Percentiles rank a stretch among this genome's conserved stretches.
Evolutionary conservation across 1,140 invertebrate species (phyloP).

Genomic region (Penaeus indicus): DNA sequence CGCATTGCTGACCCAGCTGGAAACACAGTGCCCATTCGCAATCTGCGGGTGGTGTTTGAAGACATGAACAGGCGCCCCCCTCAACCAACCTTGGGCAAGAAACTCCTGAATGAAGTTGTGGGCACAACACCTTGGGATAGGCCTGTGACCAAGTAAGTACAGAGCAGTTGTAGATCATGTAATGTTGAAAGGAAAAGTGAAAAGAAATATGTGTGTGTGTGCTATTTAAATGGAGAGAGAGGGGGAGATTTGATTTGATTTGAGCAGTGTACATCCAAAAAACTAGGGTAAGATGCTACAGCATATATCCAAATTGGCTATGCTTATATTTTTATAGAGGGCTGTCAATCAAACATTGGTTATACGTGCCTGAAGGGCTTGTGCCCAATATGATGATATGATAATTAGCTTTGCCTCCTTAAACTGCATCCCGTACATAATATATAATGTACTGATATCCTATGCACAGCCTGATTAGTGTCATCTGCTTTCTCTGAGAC

Average conservation of each 20-base stretch:
- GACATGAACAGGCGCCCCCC: conserved; percentile 85
- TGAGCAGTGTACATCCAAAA: conserved; percentile 2
- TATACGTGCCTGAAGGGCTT: too few species aligned
- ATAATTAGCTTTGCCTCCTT: too few species aligned
- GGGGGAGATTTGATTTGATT: background rate
- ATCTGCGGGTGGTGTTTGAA: conserved; percentile 84
- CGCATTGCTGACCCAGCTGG: conserved; percentile 88
- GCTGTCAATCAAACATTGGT: too few species aligned
- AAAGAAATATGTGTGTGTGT: background rate
- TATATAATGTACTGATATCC: too few species aligned
- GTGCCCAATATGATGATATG: too few species aligned
- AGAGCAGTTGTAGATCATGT: too few species aligned
- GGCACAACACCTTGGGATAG: conserved; percentile 79
- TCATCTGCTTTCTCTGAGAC: too few species aligned
- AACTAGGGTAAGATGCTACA: too few species aligned
- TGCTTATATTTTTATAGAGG: too few species aligned
- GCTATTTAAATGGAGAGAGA: background rate
- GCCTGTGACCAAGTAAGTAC: conserved; percentile 71
- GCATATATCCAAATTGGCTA: too few species aligned
- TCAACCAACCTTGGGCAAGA: conserved; percentile 85
- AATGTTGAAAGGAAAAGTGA: background rate
- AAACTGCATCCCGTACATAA: too few species aligned
- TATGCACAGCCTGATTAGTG: too few species aligned
- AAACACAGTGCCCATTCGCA: conserved; percentile 79
- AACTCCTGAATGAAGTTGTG: conserved; percentile 89